These are phyloP conservation scores for Benitochromis conjunctus DNA, from an alignment of 2,113 vertebrate genomes.

Conservation along the genomic window DNA sequence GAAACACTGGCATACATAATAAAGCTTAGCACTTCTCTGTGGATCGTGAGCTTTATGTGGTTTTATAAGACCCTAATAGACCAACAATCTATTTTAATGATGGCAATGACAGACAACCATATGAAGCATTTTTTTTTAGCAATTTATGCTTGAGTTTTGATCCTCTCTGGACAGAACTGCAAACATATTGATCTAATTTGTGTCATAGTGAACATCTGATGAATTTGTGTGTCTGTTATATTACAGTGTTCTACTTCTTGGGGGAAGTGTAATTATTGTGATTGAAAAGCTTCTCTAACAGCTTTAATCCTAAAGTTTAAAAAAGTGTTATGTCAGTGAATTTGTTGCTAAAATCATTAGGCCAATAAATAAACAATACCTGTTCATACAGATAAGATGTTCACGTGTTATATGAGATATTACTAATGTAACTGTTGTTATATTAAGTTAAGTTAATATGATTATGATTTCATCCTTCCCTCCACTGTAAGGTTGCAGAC, in stretches of 20 bases:
- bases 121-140: neutral
- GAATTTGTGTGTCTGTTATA: neutral
- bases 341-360: neutral
- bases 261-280: neutral
- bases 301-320: neutral
- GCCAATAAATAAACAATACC: neutral
- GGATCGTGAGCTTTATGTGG: neutral
- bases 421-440: neutral
- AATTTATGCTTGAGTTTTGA: neutral
- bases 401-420: neutral
- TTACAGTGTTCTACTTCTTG: neutral
- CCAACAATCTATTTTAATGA: neutral
- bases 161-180: neutral
- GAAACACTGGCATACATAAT: neutral
- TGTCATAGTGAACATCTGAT: neutral
- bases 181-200: neutral
- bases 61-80: neutral
- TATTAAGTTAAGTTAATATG: neutral
- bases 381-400: neutral
- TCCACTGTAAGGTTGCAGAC: constrained; percentile 85
- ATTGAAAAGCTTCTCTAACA: neutral
- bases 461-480: neutral
- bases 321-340: neutral
- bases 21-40: neutral
- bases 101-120: neutral